phyloP scores from a whole-genome alignment of 1,140 invertebrate species.

The Potamilus streckersoni region DNA sequence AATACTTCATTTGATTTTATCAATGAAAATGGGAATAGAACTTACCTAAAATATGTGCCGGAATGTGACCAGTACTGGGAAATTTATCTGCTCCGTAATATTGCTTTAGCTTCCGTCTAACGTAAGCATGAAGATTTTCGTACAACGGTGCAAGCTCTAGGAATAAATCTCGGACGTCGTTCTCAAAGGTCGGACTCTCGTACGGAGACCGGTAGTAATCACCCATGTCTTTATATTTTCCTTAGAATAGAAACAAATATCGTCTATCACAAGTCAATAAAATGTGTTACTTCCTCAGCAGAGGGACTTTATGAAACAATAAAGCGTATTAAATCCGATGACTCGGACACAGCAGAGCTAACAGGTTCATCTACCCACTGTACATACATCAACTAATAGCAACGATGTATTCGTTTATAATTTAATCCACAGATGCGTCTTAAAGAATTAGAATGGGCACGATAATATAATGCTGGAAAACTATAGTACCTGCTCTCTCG shows the following conservation, averaged over 20 bases:
- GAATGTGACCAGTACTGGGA: conserved; percentile 9
- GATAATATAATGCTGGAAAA: no score
- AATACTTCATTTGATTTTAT: not conserved
- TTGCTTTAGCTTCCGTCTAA: conserved; percentile 1
- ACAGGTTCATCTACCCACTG: no score
- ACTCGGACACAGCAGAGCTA: no score
- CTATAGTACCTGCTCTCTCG: no score
- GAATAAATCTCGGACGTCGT: conserved; percentile 3
- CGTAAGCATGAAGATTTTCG: conserved; percentile 9
- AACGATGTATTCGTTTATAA: no score
- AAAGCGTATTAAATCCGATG: no score
- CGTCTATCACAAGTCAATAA: no score
- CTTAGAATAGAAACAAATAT: not conserved
- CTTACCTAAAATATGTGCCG: conserved; percentile 28
- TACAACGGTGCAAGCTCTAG: conserved; percentile 4
- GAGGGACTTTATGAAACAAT: no score
- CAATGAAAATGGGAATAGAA: not conserved
- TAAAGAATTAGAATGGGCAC: no score
- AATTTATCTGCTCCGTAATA: conserved; percentile 11
- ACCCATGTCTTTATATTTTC: conserved; percentile 4
- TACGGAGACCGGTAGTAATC: conserved; percentile 12
- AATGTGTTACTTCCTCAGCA: no score
- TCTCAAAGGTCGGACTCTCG: not conserved
- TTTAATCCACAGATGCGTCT: no score
- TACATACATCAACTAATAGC: no score